phyloP scores from a whole-genome alignment of 2,888 invertebrate species.

The Cynaeus angustus region DNA sequence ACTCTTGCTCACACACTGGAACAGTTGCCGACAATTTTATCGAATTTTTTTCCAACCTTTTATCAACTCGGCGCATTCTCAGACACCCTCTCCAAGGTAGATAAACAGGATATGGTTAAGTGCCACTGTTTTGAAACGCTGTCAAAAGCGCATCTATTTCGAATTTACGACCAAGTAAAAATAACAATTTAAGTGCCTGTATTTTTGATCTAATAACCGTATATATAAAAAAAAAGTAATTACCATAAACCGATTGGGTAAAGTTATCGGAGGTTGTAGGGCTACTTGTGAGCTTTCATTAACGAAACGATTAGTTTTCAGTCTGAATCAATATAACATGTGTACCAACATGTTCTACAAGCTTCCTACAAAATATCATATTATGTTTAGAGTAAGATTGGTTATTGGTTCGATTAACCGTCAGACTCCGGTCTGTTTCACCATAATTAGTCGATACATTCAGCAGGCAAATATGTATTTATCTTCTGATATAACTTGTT shows the following conservation, averaged over 20 bases:
- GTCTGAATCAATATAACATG: conserved; percentile 27
- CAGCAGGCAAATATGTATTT: too few species aligned
- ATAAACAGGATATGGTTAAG: conserved; percentile 50
- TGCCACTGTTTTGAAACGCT: conserved; percentile 43
- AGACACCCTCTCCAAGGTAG: conserved; percentile 26
- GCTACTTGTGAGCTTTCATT: conserved; percentile 1
- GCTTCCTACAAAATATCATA: conserved; percentile 39
- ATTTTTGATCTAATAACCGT: conserved; percentile 40
- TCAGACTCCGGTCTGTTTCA: conserved; percentile 29
- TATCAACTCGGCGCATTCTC: conserved; percentile 26
- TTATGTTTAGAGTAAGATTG: conserved; percentile 35
- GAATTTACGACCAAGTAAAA: conserved; percentile 44
- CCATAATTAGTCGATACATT: conserved; percentile 46
- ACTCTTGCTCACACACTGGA: conserved; percentile 45
- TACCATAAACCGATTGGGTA: not conserved
- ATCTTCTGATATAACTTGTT: conserved; percentile 28
- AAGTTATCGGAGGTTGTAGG: not conserved
- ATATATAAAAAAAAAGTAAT: conserved; percentile 8
- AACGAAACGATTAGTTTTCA: conserved; percentile 11
- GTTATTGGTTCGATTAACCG: conserved; percentile 32
- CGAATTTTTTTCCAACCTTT: conserved; percentile 27
- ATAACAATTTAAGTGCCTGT: conserved; percentile 48
- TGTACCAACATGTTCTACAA: conserved; percentile 43
- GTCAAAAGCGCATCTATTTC: conserved; percentile 42
- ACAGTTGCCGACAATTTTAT: conserved; percentile 44